These are phyloP conservation scores for Hippopotamyrus pictus DNA, from an alignment of 2,797 vertebrate species.

Conservation along the genomic window DNA sequence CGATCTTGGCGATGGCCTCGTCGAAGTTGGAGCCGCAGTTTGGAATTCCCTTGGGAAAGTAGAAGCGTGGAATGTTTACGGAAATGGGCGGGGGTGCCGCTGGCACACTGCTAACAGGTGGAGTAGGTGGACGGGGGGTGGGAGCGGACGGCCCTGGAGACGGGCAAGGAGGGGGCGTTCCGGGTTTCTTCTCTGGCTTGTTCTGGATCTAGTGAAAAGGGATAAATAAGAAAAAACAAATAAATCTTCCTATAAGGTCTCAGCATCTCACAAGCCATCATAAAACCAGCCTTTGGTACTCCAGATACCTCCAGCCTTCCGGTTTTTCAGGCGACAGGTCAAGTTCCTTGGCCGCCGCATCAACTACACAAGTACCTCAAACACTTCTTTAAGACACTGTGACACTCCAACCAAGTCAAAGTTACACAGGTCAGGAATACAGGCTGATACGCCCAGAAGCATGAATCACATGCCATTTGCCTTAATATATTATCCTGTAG, in stretches of 20 bases:
- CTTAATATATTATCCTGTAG: not conserved
- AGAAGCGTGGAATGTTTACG: slow-evolving; percentile 98
- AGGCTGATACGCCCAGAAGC: not conserved
- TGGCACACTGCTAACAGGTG: slow-evolving; percentile 60
- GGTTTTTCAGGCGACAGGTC: not conserved
- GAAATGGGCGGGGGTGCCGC: slow-evolving; percentile 67
- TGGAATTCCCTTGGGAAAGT: slow-evolving; percentile 91
- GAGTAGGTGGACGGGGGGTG: slow-evolving; percentile 56
- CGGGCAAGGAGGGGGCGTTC: slow-evolving; percentile 67
- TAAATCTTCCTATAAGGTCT: not conserved
- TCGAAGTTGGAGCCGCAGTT: slow-evolving; percentile 71
- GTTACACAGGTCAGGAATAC: not conserved
- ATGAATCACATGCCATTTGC: not conserved
- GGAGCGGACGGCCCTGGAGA: slow-evolving; percentile 49
- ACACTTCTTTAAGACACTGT: not conserved
- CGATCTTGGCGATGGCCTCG: slow-evolving; percentile 73
- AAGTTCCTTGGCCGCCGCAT: not conserved
- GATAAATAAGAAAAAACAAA: slow-evolving; percentile 26
- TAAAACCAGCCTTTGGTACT: not conserved
- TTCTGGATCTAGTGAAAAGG: slow-evolving; percentile 73
- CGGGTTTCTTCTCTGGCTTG: slow-evolving; percentile 88
- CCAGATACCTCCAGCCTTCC: not conserved
- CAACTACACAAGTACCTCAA: not conserved
- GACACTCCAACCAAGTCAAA: not conserved
- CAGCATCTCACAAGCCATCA: not conserved